These are phyloP conservation scores for Lamellibrachia luymesi DNA, from an alignment of 1,140 invertebrate genomes.

Conservation along the genomic window DNA sequence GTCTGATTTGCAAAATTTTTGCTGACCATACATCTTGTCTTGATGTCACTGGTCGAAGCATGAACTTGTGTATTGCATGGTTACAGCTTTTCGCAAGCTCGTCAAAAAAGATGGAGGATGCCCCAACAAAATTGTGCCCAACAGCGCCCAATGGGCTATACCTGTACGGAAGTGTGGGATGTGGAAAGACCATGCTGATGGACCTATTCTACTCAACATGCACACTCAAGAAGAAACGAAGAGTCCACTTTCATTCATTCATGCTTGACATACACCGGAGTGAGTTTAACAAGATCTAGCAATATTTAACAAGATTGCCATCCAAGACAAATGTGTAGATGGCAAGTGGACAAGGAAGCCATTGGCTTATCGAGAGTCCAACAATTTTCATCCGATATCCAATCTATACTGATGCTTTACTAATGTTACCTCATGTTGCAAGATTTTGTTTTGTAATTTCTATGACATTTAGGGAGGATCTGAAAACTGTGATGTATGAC, in stretches of 20 bases:
- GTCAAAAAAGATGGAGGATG: conserved; percentile 15
- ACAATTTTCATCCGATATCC: too few species aligned
- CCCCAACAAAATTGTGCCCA: conserved; percentile 17
- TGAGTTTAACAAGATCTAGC: conserved; percentile 30
- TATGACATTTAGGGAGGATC: not conserved
- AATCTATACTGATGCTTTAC: conserved; percentile 9
- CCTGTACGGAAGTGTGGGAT: conserved; percentile 61
- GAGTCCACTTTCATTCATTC: conserved; percentile 96
- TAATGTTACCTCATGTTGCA: not conserved
- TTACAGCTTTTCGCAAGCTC: conserved; percentile 17
- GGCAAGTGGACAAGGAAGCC: too few species aligned
- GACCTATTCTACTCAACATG: conserved; percentile 90
- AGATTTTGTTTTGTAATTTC: not conserved
- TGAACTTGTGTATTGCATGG: not conserved
- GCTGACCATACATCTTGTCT: not conserved
- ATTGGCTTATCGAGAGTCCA: too few species aligned
- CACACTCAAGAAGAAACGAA: conserved; percentile 66
- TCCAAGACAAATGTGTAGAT: too few species aligned
- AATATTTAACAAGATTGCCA: too few species aligned
- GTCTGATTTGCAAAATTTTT: not conserved
- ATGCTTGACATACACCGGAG: conserved; percentile 92
- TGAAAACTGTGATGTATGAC: too few species aligned
- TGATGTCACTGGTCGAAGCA: not conserved
- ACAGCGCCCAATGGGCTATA: conserved; percentile 57
- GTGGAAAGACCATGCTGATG: conserved; percentile 93